Conservation (phyloP, 1,140 invertebrate genomes). For the Formica exsecta region DNA sequence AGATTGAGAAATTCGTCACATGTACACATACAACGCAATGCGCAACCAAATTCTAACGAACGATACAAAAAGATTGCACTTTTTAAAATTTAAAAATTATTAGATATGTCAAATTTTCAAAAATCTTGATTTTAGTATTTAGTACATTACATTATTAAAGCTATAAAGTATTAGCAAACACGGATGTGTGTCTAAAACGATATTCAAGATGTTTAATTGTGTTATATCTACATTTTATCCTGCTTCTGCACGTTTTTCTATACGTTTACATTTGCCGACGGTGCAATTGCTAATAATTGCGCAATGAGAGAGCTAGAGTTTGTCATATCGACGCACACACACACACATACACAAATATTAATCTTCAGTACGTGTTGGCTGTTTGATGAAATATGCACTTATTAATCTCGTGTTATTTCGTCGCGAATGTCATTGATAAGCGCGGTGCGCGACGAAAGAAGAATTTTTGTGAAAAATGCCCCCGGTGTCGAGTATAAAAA, state of each 20-base stretch:
- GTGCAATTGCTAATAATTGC: background rate
- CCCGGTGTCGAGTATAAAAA: background rate
- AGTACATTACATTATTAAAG: background rate
- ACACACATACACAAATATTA: slow-evolving; percentile 3
- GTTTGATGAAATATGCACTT: background rate
- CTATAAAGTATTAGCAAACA: background rate
- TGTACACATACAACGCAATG: background rate
- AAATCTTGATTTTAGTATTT: background rate
- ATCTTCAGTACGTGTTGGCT: background rate
- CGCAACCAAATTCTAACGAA: slow-evolving; percentile 9
- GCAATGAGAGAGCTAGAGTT: background rate
- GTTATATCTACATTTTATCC: background rate
- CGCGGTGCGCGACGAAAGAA: background rate
- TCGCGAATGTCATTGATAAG: background rate
- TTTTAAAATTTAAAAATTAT: background rate
- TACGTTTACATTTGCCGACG: background rate
- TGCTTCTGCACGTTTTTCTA: background rate
- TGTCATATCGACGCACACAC: background rate
- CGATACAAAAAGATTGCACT: background rate
- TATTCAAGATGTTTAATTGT: background rate
- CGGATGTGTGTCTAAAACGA: background rate
- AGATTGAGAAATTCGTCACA: slow-evolving; percentile 36
- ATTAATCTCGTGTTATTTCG: slow-evolving; percentile 11
- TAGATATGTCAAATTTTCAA: background rate
- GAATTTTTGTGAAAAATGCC: background rate